Conservation (phyloP, 2,113 vertebrate species). For the Indicator indicator region DNA sequence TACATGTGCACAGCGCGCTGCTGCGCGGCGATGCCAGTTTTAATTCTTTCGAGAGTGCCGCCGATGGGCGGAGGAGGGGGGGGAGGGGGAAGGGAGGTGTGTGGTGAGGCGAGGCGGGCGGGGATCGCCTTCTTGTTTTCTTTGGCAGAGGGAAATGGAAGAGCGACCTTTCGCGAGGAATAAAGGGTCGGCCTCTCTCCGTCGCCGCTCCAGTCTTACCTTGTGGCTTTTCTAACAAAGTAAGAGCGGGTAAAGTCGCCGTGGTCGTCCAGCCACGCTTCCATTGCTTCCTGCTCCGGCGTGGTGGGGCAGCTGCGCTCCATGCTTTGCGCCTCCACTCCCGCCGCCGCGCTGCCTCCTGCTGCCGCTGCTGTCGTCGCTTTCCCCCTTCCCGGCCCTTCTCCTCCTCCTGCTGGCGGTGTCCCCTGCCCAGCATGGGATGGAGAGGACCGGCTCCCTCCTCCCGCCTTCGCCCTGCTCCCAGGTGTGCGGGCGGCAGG, state of each 20-base stretch:
- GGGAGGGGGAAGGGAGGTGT: no score
- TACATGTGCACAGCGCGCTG: not conserved
- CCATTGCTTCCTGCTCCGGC: slow-evolving; percentile 78
- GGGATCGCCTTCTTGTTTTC: not conserved
- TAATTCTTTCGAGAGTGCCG: not conserved
- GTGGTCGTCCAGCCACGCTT: slow-evolving; percentile 97
- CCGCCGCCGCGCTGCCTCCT: not conserved
- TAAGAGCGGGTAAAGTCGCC: slow-evolving; percentile 89
- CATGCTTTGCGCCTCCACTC: slow-evolving; percentile 69
- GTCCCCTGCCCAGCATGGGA: not conserved
- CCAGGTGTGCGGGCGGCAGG: not conserved
- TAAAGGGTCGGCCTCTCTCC: not conserved
- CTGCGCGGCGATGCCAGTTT: not conserved
- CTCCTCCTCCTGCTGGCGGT: not conserved
- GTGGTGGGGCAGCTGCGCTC: slow-evolving; percentile 65
- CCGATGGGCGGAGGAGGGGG: not conserved
- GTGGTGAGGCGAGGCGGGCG: no score
- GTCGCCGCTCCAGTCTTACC: slow-evolving; percentile 76
- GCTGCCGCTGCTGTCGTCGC: not conserved
- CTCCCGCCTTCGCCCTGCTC: not conserved
- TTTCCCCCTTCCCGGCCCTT: not conserved
- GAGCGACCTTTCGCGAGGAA: not conserved
- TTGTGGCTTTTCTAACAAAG: slow-evolving; percentile 91
- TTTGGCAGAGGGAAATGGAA: not conserved
- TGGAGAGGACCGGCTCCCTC: not conserved